Base-by-base conservation (phyloP, 2,888 invertebrate genomes). In the Zygaena filipendulae region DNA sequence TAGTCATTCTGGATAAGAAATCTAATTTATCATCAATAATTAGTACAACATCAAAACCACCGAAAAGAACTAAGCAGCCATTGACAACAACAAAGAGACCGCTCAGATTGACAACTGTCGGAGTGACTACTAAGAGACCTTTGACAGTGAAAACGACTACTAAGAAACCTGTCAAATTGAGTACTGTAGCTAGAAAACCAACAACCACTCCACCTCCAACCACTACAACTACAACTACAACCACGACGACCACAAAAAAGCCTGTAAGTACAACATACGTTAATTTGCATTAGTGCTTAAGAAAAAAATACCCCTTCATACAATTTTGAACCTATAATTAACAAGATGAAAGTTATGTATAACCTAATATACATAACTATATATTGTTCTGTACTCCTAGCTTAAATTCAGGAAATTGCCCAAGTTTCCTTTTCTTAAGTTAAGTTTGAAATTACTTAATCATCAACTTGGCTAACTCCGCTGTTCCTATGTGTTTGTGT, bases 1-100 rank as follows among this genome's bases (percentile, higher is more conserved):
- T 92, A 35, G 87, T 93, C 0, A 79, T 81, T 14, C 45, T 80
- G 21, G 79, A 79, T 35, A 74, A 62, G 29, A 75, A 77, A 29
- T 68, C 72, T 3, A 77, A 75, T 29, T 42, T 53, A n/a, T 42
- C 54, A n/a, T 74, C 72, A 9, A 43, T 59, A 4, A 54, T 47
- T 7, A 62, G 69, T 8, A 82, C 69, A 20, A 81, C 82, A 1
- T 51, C 57, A 0, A 68, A 61, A 21, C 74, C 74, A 10, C 64
- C 63, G n/a, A 70, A 58, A 31, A 68, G 63, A 26, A 79, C 79
- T 0, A 68, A 63, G 29, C 68, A 63, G 43, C 77, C 82, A 2
- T 43, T 60, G 13, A 60, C 77, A n/a, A 75, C 75, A 10, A 80
- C 75, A 1, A 77, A 64, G 29, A 81, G 66, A 39, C 80, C 74